These are phyloP conservation scores for Trichomalopsis sarcophagae DNA, from an alignment of 1,140 invertebrate species.

Conservation along the genomic window DNA sequence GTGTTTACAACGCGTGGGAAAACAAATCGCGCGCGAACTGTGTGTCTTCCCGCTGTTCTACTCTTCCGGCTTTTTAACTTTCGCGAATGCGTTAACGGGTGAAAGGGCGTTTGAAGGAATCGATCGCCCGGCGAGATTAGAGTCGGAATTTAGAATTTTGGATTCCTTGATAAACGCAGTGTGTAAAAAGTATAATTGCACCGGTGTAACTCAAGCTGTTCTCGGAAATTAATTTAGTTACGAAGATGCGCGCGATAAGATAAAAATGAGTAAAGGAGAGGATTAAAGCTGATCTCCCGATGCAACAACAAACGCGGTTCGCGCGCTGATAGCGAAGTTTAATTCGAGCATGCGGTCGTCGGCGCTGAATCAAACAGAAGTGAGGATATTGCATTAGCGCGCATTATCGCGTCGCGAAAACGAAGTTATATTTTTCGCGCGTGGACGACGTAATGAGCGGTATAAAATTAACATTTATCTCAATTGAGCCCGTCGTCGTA, in stretches of 20 bases:
- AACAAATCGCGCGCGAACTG: not conserved
- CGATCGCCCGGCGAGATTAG: too few species aligned
- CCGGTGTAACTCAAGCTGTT: not conserved
- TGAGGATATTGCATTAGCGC: not conserved
- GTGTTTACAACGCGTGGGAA: not conserved
- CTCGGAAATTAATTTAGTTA: not conserved
- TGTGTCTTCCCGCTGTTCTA: not conserved
- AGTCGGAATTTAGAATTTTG: not conserved
- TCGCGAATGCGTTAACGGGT: not conserved
- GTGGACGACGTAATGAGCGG: too few species aligned
- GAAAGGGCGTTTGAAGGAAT: not conserved
- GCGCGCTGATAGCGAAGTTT: too few species aligned
- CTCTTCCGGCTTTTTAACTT: not conserved
- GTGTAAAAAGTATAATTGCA: too few species aligned
- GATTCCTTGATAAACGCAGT: not conserved
- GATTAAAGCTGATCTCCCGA: not conserved
- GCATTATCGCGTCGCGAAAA: not conserved
- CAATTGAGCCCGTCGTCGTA: too few species aligned
- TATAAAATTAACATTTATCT: too few species aligned
- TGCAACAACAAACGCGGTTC: not conserved
- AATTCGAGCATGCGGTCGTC: too few species aligned
- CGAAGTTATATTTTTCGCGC: not conserved
- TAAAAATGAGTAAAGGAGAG: not conserved
- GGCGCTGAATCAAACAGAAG: not conserved
- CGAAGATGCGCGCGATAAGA: not conserved